Evolutionary conservation across 1,140 invertebrate genomes (phyloP), one percentile per base, ranked within the genome.

Genomic region (Diabrotica virgifera): DNA sequence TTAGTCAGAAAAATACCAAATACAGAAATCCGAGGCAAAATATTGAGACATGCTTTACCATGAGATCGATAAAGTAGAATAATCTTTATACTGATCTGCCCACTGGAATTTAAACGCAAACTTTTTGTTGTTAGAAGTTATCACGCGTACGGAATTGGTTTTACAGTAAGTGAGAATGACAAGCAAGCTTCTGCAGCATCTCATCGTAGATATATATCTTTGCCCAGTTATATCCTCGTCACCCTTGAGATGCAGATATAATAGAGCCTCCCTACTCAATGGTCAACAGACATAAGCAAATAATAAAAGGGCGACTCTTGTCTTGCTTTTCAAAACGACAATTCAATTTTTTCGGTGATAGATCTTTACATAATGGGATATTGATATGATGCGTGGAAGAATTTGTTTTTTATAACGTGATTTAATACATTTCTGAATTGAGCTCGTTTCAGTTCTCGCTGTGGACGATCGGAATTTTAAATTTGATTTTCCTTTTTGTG

Each of bases 341-440:
- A 46, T 46, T 46, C 40, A 46, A 46, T 46, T 46, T 46, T 46
- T 46, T 46, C 40, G 40, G 40, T 46, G 40, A 46, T 46, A 46
- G 40, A 46, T 46, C 40, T 46, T 46, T 46, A 46, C 40, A 46
- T 46, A 46, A 46, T 46, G 40, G 8, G 40, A 46, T 46, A 46
- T 46, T 46, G 40, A 46, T 46, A 46, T 46, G 40, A 46, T 46
- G 40, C 40, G 40, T 46, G n/a, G 8, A 46, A 6, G 6, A 46
- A 10, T 46, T 46, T 24, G 24, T 24, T 46, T 46, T 46, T 46
- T 46, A 46, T 46, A 46, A 10, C n/a, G 40, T 46, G 40, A 46
- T 46, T 46, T 46, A 46, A 46, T 5, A 46, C 40, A 46, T 46
- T 46, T 46, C n/a, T 8, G 40, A 46, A 46, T 46, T 46, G 8